Base-by-base conservation (phyloP, 2,888 invertebrate species). In the Resseliella maxima region DNA sequence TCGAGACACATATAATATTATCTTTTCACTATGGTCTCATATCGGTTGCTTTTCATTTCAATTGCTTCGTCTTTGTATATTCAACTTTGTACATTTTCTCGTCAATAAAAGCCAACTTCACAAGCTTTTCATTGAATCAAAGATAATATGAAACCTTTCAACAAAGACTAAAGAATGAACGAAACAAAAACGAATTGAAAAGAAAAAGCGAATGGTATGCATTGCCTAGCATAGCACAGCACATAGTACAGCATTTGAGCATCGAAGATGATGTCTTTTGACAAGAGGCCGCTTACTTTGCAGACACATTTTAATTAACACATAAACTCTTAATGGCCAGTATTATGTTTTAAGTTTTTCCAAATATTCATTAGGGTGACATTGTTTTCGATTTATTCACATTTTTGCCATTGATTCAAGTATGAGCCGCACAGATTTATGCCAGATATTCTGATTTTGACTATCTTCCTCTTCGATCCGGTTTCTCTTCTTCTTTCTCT, bases 301-400 rank as follows among this genome's bases (percentile, higher is more conserved):
- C 59, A 59, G 59, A 59, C 59, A 59, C 59, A 59, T 59, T 59
- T 59, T 59, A 59, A 59, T 59, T 59, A 59, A 59, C 24, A 59
- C 59, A 24, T 59, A 59, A 59, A 59, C 59, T 59, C 59, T 59
- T 59, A 59, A 59, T 59, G 59, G 59, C 59, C 59, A 59, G 24
- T 59, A 59, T 59, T 59, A 59, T 59, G 59, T 59, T 59, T 59
- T 24, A 59, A 59, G 59, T 59, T 59, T 59, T 59, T 59, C 59
- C 24, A 59, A 59, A 59, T 59, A 59, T 59, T 59, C 59, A 24
- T 59, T 24, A 59, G 59, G 59, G 59, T 59, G 24, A 24, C 59
- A 59, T 59, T 59, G 59, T 59, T 59, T 59, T 59, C 59, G 59
- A 59, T 59, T 59, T 59, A 59, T 59, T n/a, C 59, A 24, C 59